phyloP scores from a whole-genome alignment of 2,888 invertebrate species.

The Nipponacmea schrenckii region DNA sequence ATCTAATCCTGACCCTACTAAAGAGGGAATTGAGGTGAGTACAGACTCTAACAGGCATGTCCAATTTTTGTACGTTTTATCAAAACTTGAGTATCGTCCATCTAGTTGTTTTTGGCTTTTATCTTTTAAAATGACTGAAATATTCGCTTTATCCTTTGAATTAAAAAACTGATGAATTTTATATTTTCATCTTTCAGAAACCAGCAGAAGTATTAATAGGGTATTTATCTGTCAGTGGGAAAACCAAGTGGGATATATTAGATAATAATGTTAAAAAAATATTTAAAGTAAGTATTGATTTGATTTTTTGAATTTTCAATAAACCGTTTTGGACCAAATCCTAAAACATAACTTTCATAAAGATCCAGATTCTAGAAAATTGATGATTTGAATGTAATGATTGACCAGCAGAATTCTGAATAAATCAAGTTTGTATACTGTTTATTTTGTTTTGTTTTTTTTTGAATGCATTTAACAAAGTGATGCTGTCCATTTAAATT shows the following conservation, averaged over 20 bases:
- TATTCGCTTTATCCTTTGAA: too few relatives aligned
- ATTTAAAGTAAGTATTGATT: slow-evolving; percentile 75
- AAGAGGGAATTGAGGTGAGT: slow-evolving; percentile 45
- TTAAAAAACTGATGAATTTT: too few relatives aligned
- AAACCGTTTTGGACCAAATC: too few relatives aligned
- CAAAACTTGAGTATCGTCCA: not conserved
- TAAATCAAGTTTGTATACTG: too few relatives aligned
- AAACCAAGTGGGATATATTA: slow-evolving; percentile 93
- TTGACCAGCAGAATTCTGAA: too few relatives aligned
- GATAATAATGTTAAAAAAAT: slow-evolving; percentile 90
- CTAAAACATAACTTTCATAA: too few relatives aligned
- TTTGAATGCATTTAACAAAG: too few relatives aligned
- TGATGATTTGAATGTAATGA: not conserved
- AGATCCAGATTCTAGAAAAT: too few relatives aligned
- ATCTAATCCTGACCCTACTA: slow-evolving; percentile 59
- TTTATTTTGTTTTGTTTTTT: not conserved
- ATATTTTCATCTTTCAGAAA: slow-evolving; percentile 48
- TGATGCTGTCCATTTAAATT: too few relatives aligned
- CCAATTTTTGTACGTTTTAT: too few relatives aligned
- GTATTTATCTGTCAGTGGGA: slow-evolving; percentile 88
- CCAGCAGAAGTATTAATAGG: slow-evolving; percentile 81
- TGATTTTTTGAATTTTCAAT: not conserved
- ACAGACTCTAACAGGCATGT: too few relatives aligned
- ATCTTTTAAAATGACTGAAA: too few relatives aligned
- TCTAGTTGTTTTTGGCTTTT: not conserved